phyloP scores from a whole-genome alignment of 2,888 invertebrate species.

The Epistrophella euchroma region DNA sequence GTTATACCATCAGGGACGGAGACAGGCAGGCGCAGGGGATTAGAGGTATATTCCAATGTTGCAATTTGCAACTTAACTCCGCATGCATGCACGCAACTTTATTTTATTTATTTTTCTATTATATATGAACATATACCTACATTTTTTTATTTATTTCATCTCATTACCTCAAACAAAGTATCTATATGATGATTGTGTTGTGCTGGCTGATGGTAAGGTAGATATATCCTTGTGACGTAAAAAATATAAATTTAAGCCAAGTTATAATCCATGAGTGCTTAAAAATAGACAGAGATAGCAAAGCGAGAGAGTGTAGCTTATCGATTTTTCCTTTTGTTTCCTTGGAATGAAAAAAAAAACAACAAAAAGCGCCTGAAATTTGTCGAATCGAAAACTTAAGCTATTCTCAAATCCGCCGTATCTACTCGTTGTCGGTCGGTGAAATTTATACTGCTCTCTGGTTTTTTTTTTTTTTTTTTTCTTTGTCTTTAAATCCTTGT shows the following conservation, averaged over 20 bases:
- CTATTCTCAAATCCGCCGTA: constrained; percentile 9
- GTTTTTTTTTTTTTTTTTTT: constrained; percentile 19
- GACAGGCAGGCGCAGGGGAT: neutral
- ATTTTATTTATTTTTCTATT: neutral
- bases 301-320: constrained; percentile 18
- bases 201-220: neutral
- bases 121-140: neutral
- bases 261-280: constrained; percentile 58
- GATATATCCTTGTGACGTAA: constrained; percentile 66
- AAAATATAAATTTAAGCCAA: constrained; percentile 14
- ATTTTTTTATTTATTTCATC: neutral
- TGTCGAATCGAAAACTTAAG: constrained; percentile 25
- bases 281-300: constrained; percentile 32
- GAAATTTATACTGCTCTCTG: neutral
- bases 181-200: neutral
- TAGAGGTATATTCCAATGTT: constrained; percentile 46
- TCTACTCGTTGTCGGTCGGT: neutral
- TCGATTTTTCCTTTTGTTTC: constrained; percentile 39
- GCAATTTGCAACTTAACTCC: constrained; percentile 40
- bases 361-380: constrained; percentile 6
- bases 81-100: constrained; percentile 45
- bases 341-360: constrained; percentile 14
- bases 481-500: constrained; percentile 47
- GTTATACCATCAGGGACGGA: neutral
- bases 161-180: constrained; percentile 45